Evolutionary conservation across 1,140 invertebrate species (phyloP), one percentile per base, ranked within the genome.

Genomic region (Trichonephila inaurata): DNA sequence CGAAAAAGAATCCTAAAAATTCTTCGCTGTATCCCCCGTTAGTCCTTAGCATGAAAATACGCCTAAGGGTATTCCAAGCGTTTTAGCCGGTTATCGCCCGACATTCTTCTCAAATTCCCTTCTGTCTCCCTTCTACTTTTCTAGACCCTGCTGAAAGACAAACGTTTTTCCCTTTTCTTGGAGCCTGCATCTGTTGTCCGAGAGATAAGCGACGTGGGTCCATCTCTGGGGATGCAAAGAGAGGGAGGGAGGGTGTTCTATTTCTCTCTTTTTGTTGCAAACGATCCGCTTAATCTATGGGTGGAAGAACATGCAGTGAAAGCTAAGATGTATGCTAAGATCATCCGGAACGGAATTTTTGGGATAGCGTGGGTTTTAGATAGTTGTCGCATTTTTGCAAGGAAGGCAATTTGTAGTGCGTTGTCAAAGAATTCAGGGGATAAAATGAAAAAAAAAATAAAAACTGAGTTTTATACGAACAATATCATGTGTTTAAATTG

Each of bases 151-250:
- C 58, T 40, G 0, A n/a, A n/a, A 85, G 82, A 85, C 44, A 60
- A 51, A 85, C 44, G 58, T 44, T 12, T 83, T 77, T 28, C 7
- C 72, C 24, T 77, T 24, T 40, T 51, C 81, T 44, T 44, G 8
- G 18, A 18, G 10, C 8, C 81, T 85, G 44, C 82, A 21, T n/a
- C 82, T 85, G 82, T 24, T 85, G 82, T 85, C 82, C 44, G 8
- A 60, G 82, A 85, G 82, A 85, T 85, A 85, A 85, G 82, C 33
- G 19, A 44, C 77, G 33, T 44, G 33, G 77, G 7, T 77, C 58
- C 58, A 51, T 85, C 82, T 60, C 82, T 21, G 24, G 82, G 82
- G 82, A 51, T 14, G 51, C 2, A 10, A 16, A 10, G 14, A 21
- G 51, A 16, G 33, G 24, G 72, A 28, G 14, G 10, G 21, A 18